Percentiles rank a stretch among this genome's conserved stretches.
Conservation (phyloP, 2,113 vertebrate genomes). For the Orientallactaga bullata region DNA sequence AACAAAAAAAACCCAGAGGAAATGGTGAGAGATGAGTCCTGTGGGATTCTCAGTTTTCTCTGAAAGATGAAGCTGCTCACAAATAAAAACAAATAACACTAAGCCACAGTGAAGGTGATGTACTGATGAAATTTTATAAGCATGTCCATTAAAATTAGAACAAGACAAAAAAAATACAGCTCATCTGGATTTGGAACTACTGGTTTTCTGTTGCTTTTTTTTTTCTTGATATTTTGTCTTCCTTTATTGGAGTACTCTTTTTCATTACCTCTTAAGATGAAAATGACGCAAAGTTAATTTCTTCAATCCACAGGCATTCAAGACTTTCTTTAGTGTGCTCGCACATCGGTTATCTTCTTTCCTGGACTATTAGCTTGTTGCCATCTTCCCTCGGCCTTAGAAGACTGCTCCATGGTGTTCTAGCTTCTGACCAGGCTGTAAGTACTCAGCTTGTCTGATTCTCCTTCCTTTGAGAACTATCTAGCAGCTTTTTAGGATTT, state of each 20-base stretch:
- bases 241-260: slow-evolving; percentile 1
- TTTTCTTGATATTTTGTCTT: background rate
- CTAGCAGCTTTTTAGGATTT: slow-evolving; percentile 26
- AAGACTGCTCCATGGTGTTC: background rate
- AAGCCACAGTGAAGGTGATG: background rate
- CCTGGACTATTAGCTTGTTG: background rate
- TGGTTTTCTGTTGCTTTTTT: background rate
- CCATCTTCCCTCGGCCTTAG: background rate
- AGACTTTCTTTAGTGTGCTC: background rate
- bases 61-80: background rate
- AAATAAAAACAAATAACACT: background rate
- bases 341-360: background rate
- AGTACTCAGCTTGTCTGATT: background rate
- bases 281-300: background rate
- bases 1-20: too few relatives aligned
- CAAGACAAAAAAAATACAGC: too few relatives aligned
- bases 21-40: background rate
- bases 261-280: background rate
- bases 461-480: slow-evolving; percentile 9
- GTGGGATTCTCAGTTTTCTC: background rate
- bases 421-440: background rate
- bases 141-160: background rate
- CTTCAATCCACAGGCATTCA: background rate
- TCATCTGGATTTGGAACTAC: background rate
- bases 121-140: background rate